Base-by-base conservation (phyloP, 2,888 invertebrate species). In the Smittia aterrima region DNA sequence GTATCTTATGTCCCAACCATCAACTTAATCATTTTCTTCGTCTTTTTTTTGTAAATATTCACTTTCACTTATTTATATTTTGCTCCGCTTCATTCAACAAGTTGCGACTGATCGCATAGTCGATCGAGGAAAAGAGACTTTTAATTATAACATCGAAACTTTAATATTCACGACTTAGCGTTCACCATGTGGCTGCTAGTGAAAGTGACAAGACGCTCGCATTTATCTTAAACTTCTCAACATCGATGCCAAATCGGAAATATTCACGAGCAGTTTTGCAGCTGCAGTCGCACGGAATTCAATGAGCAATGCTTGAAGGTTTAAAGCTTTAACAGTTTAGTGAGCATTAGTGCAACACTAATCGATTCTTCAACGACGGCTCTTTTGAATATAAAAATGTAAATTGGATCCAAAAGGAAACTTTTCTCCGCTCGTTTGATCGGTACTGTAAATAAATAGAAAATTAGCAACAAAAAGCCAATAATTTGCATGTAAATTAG, bases 81-180 rank as follows among this genome's bases (percentile, higher is more conserved):
- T 41, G 22, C 13, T 32, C 27, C 13, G 16, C 38, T 27, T 18
- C 66, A 66, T 66, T 27, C 66, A 66, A 9, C 25, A n/a, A 1
- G 16, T 9, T 13, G 25, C 22, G 9, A 41, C 22, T 22, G 38
- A 66, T 38, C 20, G 6, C 32, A 66, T 6, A 66, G 11, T 18
- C 58, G 22, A 58, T 6, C 22, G 11, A 25, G 4, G 27, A 18
- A 67, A 40, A 68, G 22, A 24, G 68, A 68, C 70, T 53, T 25
- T 70, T 70, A 70, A 70, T 70, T 54, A 70, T 70, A 70, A 70
- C 70, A 54, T 70, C 47, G 70, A 18, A 67, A 41, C 22, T 53
- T 70, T 41, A 70, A 70, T 53, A 68, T 68, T 70, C 70, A 70
- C 70, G 20, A 70, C 25, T 67, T 67, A 11, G 16, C 25, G 13